These are phyloP conservation scores for Loris lydekkerianus DNA, from an alignment of 2,797 vertebrate species.

Conservation along the genomic window DNA sequence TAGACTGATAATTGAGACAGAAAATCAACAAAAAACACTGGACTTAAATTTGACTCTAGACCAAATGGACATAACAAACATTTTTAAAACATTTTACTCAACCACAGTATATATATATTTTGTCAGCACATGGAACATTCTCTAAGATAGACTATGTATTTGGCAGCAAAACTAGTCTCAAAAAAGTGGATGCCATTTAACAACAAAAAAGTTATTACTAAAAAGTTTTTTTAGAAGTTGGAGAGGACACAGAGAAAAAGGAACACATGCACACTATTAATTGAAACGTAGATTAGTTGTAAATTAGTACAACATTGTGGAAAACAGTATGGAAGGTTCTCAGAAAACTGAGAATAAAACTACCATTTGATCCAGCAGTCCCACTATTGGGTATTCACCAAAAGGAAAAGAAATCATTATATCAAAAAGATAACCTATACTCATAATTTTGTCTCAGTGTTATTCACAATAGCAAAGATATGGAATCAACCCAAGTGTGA, in stretches of 20 bases:
- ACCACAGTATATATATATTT: not conserved
- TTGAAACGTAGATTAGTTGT: too few species aligned
- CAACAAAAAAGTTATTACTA: not conserved
- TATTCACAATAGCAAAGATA: not conserved
- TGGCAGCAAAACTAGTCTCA: not conserved
- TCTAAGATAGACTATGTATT: not conserved
- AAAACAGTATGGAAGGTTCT: too few species aligned
- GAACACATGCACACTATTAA: too few species aligned
- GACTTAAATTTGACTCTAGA: not conserved
- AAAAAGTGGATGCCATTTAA: not conserved
- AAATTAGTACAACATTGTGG: too few species aligned
- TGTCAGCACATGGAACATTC: not conserved
- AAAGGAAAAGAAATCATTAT: too few species aligned
- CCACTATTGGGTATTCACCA: too few species aligned
- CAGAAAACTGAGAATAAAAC: too few species aligned
- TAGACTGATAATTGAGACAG: not conserved
- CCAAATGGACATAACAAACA: not conserved
- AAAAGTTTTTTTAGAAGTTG: not conserved
- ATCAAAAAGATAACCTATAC: not conserved
- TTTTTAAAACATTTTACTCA: not conserved
- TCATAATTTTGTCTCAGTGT: not conserved
- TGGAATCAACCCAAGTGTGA: not conserved
- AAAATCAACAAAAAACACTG: not conserved
- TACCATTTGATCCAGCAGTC: too few species aligned
- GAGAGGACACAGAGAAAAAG: too few species aligned